A percentile compares a stretch with the other conserved stretches of the same genome.
Conservation (phyloP, 2,797 vertebrate genomes). For the Fistularia commersonii region DNA sequence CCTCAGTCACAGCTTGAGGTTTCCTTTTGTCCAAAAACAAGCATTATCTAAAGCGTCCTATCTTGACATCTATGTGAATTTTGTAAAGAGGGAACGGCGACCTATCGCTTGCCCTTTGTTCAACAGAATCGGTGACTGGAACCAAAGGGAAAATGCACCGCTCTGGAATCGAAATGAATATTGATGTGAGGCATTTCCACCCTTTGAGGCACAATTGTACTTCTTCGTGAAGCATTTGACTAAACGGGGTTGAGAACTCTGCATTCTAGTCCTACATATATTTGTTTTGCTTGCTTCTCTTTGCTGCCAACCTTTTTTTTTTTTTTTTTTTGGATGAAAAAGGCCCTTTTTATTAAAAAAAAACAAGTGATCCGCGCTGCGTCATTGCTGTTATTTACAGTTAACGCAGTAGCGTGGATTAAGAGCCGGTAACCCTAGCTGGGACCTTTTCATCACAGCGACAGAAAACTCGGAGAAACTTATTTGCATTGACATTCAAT, state of each 20-base stretch:
- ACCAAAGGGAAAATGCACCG: too few species aligned
- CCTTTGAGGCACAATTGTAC: constrained; percentile 30
- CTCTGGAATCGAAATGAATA: too few species aligned
- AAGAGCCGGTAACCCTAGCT: not conserved
- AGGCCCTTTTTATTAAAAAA: constrained; percentile 27
- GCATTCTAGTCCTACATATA: constrained; percentile 32
- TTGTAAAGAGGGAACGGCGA: too few species aligned
- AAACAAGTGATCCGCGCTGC: not conserved
- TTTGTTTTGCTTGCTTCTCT: not conserved
- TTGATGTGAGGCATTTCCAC: constrained; percentile 11
- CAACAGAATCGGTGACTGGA: too few species aligned
- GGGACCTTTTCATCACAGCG: constrained; percentile 4
- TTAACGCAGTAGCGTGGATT: constrained; percentile 5
- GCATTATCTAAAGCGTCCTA: too few species aligned
- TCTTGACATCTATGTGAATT: too few species aligned
- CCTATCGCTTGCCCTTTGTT: too few species aligned
- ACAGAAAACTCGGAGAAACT: constrained; percentile 26
- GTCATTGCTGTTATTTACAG: constrained; percentile 14
- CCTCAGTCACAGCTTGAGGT: not conserved
- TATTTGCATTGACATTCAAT: constrained; percentile 25
- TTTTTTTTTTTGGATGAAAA: too few species aligned
- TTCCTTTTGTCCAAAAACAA: too few species aligned
- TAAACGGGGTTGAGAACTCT: constrained; percentile 30
- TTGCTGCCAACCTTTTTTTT: too few species aligned
- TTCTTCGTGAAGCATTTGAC: constrained; percentile 36